Base-by-base conservation (phyloP, 2,113 vertebrate species). In the Centropus unirufus region DNA sequence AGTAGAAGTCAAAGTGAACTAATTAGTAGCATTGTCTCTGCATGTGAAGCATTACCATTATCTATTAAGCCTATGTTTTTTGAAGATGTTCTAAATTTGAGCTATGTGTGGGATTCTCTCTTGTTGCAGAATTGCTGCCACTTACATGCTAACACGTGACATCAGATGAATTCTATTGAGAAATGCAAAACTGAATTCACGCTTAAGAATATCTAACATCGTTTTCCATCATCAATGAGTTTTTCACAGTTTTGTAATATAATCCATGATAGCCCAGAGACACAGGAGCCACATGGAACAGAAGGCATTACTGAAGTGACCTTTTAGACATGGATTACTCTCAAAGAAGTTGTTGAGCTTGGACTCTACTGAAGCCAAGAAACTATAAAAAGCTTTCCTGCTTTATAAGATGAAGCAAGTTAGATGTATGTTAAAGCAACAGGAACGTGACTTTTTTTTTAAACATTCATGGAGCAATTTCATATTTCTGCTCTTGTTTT, bases 81-180 rank as follows among this genome's bases (percentile, higher is more conserved):
- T 20, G 27, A 72, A 72, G 22, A 11, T 32, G 10, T 3, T 79
- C 42, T 58, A 30, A 16, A 52, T 83, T 67, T 76, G 36, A 47
- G 20, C 12, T 66, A 18, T 26, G 6, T 17, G 6, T 9, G 16
- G 34, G 5, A 47, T 67, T 67, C 49, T 47, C 23, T 2, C 1
- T 30, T 68, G 27, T 39, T 82, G 63, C 3, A 30, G n/a, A 76
- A 59, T 26, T 92, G 30, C 29, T 91, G 46, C 18, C 12, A 51
- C 44, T 49, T 78, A 18, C 6, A 42, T 49, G 14, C 18, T 61
- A 61, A 80, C 4, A 15, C 0, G 1, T 1, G 2, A 23, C 24
- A 77, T 30, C 40, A 72, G 9, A 13, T 40, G 34, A 54, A 72
- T 54, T 66, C n/a, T 46, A 49, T 21, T 44, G 51, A 79, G 39